Percentiles rank a stretch among this genome's conserved stretches.
Conservation (phyloP, 1,140 invertebrate species). For the Achroia grisella region DNA sequence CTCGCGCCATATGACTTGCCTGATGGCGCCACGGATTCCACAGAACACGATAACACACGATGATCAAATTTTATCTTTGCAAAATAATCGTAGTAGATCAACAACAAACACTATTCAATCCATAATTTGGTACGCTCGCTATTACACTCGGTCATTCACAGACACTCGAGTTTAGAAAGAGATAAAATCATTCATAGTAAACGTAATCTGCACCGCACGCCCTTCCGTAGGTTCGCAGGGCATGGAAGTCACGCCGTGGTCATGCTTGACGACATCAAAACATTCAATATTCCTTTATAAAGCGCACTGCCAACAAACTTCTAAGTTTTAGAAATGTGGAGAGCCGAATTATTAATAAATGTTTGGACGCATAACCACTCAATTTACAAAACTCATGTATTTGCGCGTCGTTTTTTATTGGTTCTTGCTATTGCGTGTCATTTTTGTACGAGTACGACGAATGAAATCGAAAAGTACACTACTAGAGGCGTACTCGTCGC, state of each 20-base stretch:
- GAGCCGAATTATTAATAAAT: constrained; percentile 42
- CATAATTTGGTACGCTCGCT: constrained; percentile 69
- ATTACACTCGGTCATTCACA: constrained; percentile 71
- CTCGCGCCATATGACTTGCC: constrained; percentile 51
- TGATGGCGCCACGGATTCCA: constrained; percentile 37
- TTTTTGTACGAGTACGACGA: constrained; percentile 58
- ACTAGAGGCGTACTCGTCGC: neutral
- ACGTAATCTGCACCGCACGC: constrained; percentile 66
- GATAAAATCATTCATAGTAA: constrained; percentile 74
- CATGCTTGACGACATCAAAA: constrained; percentile 66
- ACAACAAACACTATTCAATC: constrained; percentile 70
- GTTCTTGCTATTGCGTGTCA: constrained; percentile 71
- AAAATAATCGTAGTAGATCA: constrained; percentile 65
- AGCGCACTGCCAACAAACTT: constrained; percentile 32
- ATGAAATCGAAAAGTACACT: constrained; percentile 47
- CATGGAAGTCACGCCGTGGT: constrained; percentile 71
- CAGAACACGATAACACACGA: constrained; percentile 38
- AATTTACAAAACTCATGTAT: constrained; percentile 64
- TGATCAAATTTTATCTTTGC: constrained; percentile 44
- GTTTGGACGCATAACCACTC: constrained; percentile 54
- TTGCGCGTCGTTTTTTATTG: constrained; percentile 71
- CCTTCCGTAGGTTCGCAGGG: constrained; percentile 70
- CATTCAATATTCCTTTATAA: constrained; percentile 46
- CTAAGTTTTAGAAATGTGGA: constrained; percentile 25
- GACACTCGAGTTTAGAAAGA: constrained; percentile 70